These are phyloP conservation scores for Typhlichthys eigenmanni DNA, from an alignment of 2,797 vertebrate species.

Conservation along the genomic window DNA sequence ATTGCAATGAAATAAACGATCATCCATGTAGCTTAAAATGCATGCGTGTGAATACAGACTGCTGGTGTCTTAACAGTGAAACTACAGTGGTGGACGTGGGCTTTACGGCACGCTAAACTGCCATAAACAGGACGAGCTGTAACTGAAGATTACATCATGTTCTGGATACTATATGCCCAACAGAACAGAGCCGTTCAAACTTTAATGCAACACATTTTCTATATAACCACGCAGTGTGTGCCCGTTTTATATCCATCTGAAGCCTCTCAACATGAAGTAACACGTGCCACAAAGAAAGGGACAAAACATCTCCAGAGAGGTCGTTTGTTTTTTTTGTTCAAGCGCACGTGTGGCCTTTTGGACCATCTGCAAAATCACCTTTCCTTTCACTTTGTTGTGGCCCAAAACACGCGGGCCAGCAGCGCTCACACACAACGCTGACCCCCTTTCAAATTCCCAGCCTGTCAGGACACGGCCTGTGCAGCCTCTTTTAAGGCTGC, in stretches of 20 bases:
- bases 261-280: not conserved
- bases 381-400: slow-evolving; percentile 54
- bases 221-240: not conserved
- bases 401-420: slow-evolving; percentile 42
- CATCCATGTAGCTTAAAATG: slow-evolving; percentile 5
- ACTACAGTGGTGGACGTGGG: slow-evolving; percentile 60
- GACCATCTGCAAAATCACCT: slow-evolving; percentile 21
- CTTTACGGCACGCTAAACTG: slow-evolving; percentile 63
- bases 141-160: slow-evolving; percentile 60
- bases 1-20: no score
- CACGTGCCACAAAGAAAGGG: not conserved
- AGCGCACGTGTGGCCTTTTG: not conserved
- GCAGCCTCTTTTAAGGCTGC: slow-evolving; percentile 52
- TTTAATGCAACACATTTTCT: not conserved
- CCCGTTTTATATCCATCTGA: not conserved
- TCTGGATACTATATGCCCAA: slow-evolving; percentile 8
- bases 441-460: slow-evolving; percentile 55
- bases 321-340: not conserved
- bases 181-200: not conserved
- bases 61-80: slow-evolving; percentile 61
- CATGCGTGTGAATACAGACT: slow-evolving; percentile 52
- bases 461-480: slow-evolving; percentile 70
- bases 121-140: slow-evolving; percentile 37
- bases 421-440: slow-evolving; percentile 35
- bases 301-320: not conserved